phyloP scores from a whole-genome alignment of 1,140 invertebrate genomes.

The Grapholita molesta region DNA sequence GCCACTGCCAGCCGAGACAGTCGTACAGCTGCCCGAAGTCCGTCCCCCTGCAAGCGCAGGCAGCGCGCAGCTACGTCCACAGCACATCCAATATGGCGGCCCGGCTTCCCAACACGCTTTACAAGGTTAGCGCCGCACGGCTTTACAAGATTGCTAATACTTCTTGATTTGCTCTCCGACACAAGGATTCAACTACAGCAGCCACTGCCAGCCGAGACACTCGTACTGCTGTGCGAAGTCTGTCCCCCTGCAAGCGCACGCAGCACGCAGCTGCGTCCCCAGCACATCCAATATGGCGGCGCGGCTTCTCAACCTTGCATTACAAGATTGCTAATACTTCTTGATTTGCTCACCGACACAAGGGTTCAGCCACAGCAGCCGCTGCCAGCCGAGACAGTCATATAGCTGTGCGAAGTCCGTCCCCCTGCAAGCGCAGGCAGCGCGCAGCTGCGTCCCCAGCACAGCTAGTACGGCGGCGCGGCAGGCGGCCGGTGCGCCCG shows the following conservation, averaged over 20 bases:
- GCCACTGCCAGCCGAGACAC: conserved; percentile 91
- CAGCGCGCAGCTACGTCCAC: conserved; percentile 89
- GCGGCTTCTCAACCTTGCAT: background rate
- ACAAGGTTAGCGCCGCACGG: too few species aligned
- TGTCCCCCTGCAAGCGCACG: conserved; percentile 90
- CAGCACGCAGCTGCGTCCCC: conserved; percentile 80
- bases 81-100: conserved; percentile 90
- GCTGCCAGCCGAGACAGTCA: conserved; percentile 92
- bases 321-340: background rate
- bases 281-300: conserved; percentile 90
- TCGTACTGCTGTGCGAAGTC: conserved; percentile 90
- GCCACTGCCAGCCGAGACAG: conserved; percentile 92
- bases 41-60: conserved; percentile 90
- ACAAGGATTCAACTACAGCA: conserved; percentile 96
- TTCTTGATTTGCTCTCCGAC: conserved; percentile 47
- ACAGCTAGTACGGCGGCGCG: conserved; percentile 90
- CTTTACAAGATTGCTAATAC: background rate
- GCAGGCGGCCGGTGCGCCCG: conserved; percentile 89
- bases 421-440: conserved; percentile 90
- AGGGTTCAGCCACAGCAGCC: conserved; percentile 94
- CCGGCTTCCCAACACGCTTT: conserved; percentile 83
- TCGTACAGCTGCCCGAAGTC: conserved; percentile 90
- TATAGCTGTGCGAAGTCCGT: conserved; percentile 89
- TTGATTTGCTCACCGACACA: conserved; percentile 88
- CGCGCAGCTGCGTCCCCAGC: conserved; percentile 89